Percentiles rank a stretch among this genome's conserved stretches.
phyloP scores from a whole-genome alignment of 2,113 vertebrate genomes.

The Oostethus manadensis region DNA sequence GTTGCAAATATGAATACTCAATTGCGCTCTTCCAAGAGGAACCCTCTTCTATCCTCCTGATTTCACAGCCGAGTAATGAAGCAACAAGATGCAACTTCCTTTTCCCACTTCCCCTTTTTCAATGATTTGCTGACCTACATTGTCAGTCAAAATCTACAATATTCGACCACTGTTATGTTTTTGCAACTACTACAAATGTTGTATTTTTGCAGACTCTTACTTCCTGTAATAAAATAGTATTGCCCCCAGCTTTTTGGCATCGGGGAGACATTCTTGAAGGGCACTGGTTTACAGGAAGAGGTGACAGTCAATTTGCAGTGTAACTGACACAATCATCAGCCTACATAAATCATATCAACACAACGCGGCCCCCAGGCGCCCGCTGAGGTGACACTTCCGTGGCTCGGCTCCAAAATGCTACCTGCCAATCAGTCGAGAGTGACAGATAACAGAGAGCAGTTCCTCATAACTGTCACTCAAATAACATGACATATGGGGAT shows the following conservation, averaged over 20 bases:
- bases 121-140: slow-evolving; percentile 37
- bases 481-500: slow-evolving; percentile 8
- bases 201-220: slow-evolving; percentile 16
- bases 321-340: slow-evolving; percentile 62
- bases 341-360: slow-evolving; percentile 67
- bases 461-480: slow-evolving; percentile 26
- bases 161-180: slow-evolving; percentile 10
- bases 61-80: slow-evolving; percentile 17
- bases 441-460: slow-evolving; percentile 48
- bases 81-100: slow-evolving; percentile 9
- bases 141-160: slow-evolving; percentile 15
- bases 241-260: background rate
- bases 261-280: slow-evolving; percentile 25
- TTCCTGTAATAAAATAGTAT: background rate
- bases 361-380: slow-evolving; percentile 45
- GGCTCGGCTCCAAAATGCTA: slow-evolving; percentile 55
- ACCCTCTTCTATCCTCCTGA: slow-evolving; percentile 45
- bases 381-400: slow-evolving; percentile 54
- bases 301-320: slow-evolving; percentile 59
- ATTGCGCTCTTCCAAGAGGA: slow-evolving; percentile 3
- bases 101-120: slow-evolving; percentile 6
- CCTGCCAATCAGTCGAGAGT: slow-evolving; percentile 58
- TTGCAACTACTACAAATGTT: slow-evolving; percentile 11
- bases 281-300: slow-evolving; percentile 45
- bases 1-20: background rate